These are phyloP conservation scores for Zaprionus africanus DNA, from an alignment of 1,140 invertebrate species.

Conservation along the genomic window DNA sequence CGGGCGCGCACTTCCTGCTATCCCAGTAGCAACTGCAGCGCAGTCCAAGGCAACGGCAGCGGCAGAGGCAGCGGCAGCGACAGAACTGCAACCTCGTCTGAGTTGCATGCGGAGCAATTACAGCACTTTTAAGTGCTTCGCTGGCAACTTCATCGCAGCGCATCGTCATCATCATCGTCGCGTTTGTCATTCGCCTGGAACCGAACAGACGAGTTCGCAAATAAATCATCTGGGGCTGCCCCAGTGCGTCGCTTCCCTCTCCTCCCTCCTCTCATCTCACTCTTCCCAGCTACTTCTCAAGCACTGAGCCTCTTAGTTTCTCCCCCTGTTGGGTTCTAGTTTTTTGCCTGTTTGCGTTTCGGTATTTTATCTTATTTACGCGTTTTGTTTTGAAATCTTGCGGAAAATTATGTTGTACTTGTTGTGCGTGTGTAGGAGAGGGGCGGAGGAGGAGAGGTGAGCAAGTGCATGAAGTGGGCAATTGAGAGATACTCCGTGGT, in stretches of 20 bases:
- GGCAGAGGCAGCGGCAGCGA: background rate
- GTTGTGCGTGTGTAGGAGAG: background rate
- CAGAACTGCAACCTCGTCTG: constrained; percentile 1
- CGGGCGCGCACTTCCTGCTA: constrained; percentile 71
- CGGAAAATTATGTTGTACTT: constrained; percentile 76
- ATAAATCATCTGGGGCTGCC: constrained; percentile 72
- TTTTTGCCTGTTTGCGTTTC: constrained; percentile 33
- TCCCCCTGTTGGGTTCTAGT: constrained; percentile 26
- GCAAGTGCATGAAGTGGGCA: constrained; percentile 17
- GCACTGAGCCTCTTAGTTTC: background rate
- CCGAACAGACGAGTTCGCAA: constrained; percentile 79
- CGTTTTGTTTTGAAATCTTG: constrained; percentile 60
- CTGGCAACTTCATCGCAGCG: constrained; percentile 78
- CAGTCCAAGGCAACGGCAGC: background rate
- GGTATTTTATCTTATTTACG: constrained; percentile 53
- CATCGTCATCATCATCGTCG: constrained; percentile 74
- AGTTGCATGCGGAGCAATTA: constrained; percentile 58
- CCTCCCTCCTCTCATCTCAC: constrained; percentile 4
- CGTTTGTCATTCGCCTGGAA: constrained; percentile 81
- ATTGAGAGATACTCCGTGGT: constrained; percentile 24
- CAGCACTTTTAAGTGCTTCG: constrained; percentile 79
- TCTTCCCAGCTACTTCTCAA: background rate
- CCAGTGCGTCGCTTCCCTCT: constrained; percentile 4
- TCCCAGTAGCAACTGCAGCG: constrained; percentile 32
- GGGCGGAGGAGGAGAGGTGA: background rate